Evolutionary conservation across 2,888 invertebrate genomes (phyloP), one percentile per base, ranked within the genome.

Genomic region (Ceramica pisi): DNA sequence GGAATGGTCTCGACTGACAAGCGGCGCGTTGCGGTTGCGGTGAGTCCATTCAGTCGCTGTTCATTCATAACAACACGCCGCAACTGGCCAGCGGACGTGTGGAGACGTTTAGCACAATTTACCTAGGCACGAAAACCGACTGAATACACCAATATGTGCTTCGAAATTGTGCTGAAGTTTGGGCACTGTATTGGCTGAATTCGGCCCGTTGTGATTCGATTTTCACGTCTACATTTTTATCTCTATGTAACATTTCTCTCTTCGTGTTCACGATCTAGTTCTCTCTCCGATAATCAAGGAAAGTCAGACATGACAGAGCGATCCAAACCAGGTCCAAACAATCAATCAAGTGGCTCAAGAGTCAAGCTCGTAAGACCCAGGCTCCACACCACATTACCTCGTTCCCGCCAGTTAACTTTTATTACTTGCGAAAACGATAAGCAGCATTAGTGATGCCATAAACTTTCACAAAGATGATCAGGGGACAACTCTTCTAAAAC

Each of bases 21-120:
- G 75, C 84, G 83, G 73, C 77, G 82, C 86, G 84, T 86, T 93
- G 92, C 86, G 92, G 93, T 93, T 93, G 93, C 88, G 92, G 93
- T 92, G 85, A 84, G 81, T 83, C 88, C 90, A 92, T 92, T 93
- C 81, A 85, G 77, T 70, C 82, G 83, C 75, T 84, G 78, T 83
- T 88, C 90, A 92, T 92, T 93, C 91, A 92, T 87, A 89, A 88
- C 85, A 85, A 81, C 84, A 86, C 84, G 79, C 88, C 86, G 82
- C 89, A 87, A 86, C 80, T 77, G 74, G 71, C 73, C 81, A 84
- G 77, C 86, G 83, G 86, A 89, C 89, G 87, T 91, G 88, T 86
- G 85, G 86, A 86, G 87, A 80, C 88, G 88, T 87, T 90, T 90
- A 91, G 82, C 83, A 85, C 87, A 84, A 91, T 90, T 90, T 90